Conservation (phyloP, 2,888 invertebrate genomes). For the Torymus tubicola region DNA sequence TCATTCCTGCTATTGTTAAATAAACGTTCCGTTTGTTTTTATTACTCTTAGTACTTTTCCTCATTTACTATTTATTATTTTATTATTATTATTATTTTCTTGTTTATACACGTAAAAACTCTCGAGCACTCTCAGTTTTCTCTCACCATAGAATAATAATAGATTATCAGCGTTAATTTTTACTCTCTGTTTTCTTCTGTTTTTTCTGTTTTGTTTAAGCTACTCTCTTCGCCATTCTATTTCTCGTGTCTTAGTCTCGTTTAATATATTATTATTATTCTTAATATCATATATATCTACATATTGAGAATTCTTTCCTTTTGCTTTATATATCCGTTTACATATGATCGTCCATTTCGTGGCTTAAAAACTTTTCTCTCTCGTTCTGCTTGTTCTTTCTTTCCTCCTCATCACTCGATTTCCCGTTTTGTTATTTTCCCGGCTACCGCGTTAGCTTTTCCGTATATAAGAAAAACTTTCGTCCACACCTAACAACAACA, state of each 20-base stretch:
- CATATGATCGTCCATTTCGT: constrained; percentile 61
- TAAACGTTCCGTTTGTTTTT: constrained; percentile 24
- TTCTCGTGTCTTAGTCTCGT: constrained; percentile 53
- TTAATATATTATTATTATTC: constrained; percentile 64
- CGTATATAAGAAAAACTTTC: constrained; percentile 40
- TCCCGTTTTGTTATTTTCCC: constrained; percentile 2
- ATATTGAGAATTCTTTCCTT: constrained; percentile 65
- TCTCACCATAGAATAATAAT: constrained; percentile 59
- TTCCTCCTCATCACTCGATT: constrained; percentile 36
- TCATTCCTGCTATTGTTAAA: constrained; percentile 10
- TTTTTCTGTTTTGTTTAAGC: constrained; percentile 16
- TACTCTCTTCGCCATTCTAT: constrained; percentile 35
- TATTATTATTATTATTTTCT: constrained; percentile 28
- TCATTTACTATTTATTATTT: constrained; percentile 41
- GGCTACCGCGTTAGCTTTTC: neutral
- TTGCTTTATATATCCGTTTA: constrained; percentile 11
- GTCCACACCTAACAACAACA: constrained; percentile 48
- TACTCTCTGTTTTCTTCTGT: constrained; percentile 50
- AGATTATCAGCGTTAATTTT: constrained; percentile 58
- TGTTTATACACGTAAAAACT: constrained; percentile 62
- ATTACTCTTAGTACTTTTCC: constrained; percentile 40
- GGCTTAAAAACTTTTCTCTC: constrained; percentile 43
- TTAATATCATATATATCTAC: constrained; percentile 65
- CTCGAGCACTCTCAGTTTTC: constrained; percentile 58
- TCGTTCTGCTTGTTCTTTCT: constrained; percentile 52